Percentiles rank a stretch among this genome's conserved stretches.
These are phyloP conservation scores for Unio delphinus DNA, from an alignment of 2,888 invertebrate species.

Conservation along the genomic window DNA sequence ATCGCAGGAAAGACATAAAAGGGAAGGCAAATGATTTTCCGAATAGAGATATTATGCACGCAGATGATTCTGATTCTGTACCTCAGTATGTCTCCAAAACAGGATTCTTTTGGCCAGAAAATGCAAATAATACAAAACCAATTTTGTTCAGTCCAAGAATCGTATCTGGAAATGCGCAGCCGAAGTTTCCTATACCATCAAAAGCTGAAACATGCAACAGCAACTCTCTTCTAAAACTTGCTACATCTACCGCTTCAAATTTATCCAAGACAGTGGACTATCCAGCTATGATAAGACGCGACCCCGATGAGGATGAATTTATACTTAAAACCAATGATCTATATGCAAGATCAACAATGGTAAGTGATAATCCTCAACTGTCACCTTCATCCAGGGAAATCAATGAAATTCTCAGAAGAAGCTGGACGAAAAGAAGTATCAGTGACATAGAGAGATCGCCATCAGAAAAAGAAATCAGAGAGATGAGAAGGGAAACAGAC, in stretches of 20 bases:
- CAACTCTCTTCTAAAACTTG: no score
- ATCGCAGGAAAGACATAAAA: no score
- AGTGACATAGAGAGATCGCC: conserved; percentile 42
- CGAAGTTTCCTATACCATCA: background rate
- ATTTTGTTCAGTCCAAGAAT: conserved; percentile 35
- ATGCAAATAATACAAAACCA: conserved; percentile 17
- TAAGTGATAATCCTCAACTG: no score
- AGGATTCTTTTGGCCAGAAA: conserved; percentile 36
- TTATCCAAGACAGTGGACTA: no score
- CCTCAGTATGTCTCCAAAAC: conserved; percentile 17
- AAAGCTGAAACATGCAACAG: background rate
- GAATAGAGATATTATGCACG: no score
- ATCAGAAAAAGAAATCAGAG: conserved; percentile 37
- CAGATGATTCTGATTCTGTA: no score
- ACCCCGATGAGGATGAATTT: no score
- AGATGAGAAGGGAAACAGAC: conserved; percentile 22
- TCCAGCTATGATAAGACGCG: no score
- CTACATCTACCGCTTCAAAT: no score
- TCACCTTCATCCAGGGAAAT: conserved; percentile 1
- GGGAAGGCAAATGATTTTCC: no score
- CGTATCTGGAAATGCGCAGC: conserved; percentile 13
- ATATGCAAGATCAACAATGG: no score
- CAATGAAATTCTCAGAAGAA: conserved; percentile 12
- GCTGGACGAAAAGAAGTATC: conserved; percentile 11
- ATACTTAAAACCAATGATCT: no score